Evolutionary conservation across 2,888 invertebrate genomes (phyloP), one percentile per base, ranked within the genome.

Genomic region (Pasiphila rectangulata): DNA sequence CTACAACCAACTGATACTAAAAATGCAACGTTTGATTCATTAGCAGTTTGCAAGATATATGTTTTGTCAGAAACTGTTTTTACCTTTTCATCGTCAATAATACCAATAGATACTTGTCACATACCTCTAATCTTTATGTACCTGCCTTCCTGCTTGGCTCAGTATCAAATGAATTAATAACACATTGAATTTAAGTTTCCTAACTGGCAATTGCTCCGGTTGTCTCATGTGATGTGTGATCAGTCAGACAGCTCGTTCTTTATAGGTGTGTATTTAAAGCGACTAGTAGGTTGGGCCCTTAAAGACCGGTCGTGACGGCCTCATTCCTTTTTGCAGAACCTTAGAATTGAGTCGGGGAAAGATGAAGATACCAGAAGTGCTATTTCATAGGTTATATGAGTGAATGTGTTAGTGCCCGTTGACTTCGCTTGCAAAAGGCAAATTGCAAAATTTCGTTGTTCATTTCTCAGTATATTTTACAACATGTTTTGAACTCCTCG

Each of bases 251-350:
- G 38, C 36, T 19, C 23, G 27, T 37, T 21, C 27, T 51, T 51
- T 46, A 54, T 50, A 48, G 47, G 50, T 52, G 47, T 41, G 52
- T 42, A 53, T 54, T 54, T 57, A 46, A 57, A 54, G 46, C 47
- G 48, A 46, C 39, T 46, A 40, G 46, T 41, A 36, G 43, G 48
- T 50, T 9, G 40, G 54, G 46, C 63, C 62, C 59, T 65, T 59
- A 63, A 49, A 42, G 68, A 79, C 80, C 74, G 76, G 81, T 79
- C 65, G 53, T 47, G 57, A 50, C 67, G 67, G 64, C 73, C 76
- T 65, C 65, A 68, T 72, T 75, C 61, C 68, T 59, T 69, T 71
- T 69, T 69, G 67, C 63, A 46, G 53, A 57, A 57, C 69, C 45
- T 45, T 47, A 53, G 49, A 55, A 36, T 40, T 40, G 35, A 49